Base-by-base conservation (phyloP, 2,113 vertebrate genomes). In the Lophura nycthemera region DNA sequence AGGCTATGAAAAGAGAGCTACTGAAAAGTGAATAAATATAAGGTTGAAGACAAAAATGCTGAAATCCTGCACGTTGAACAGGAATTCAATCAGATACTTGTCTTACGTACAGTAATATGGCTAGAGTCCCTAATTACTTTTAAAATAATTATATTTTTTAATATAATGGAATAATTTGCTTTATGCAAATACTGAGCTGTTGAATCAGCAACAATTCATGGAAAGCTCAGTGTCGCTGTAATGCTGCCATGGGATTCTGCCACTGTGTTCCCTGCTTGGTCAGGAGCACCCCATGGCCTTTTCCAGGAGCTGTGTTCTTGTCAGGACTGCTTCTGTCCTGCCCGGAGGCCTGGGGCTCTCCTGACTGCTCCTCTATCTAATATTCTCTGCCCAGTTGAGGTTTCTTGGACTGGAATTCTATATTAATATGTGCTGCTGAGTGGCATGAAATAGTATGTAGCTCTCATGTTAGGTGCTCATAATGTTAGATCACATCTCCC, bases 161-260 rank as follows among this genome's bases (percentile, higher is more conserved):
- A 76, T 34, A 13, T 76, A 56, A 90, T 78, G 20, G 56, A 90
- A 61, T 89, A 72, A 45, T 75, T 94, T 67, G 47, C 64, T 83
- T 73, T 83, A 85, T 91, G 79, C 40, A 91, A 90, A 92, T 80
- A 20, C 20, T 40, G 34, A 85, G 19, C 57, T 89, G 47, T 88
- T 19, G 43, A 65, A 90, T 57, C 66, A 77, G 52, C 47, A 67
- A 38, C 61, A 83, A 86, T 50, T 71, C 25, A 4, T 0, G 2
- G 50, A 67, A 88, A 87, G 32, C 43, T 92, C 32, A 5, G 19
- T 86, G 86, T 71, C 25, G 21, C 54, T 57, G 50, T 1, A 2
- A 48, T 32, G 21, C 40, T 78, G 27, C 57, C n/a, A 9, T 86
- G 81, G 63, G 87, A 40, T 76, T 63, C 34, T 89, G 64, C 43